Percentiles rank a stretch among this genome's conserved stretches.
Conservation (phyloP, 2,797 vertebrate species). For the Steatocranus sp. region DNA sequence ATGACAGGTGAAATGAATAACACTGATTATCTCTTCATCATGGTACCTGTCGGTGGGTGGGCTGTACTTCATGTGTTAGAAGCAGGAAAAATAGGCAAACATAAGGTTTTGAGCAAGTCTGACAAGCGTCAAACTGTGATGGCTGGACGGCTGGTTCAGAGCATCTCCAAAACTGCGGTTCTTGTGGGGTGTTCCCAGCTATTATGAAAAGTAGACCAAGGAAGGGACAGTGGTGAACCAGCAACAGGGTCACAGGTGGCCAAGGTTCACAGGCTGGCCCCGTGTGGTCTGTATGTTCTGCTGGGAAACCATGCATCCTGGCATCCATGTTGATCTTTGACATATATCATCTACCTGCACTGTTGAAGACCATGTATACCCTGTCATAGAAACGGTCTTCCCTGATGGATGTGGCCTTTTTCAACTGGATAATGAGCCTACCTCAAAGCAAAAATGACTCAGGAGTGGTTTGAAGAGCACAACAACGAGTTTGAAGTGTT, state of each 20-base stretch:
- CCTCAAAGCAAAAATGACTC: neutral
- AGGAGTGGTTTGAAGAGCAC: neutral
- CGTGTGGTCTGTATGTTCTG: neutral
- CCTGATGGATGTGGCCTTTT: neutral
- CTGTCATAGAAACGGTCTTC: neutral
- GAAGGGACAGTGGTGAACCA: neutral
- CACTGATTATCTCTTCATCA: neutral
- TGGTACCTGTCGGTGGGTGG: neutral
- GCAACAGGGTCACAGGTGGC: neutral
- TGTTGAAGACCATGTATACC: neutral
- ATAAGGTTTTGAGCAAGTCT: neutral
- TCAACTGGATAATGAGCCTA: neutral
- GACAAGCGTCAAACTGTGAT: neutral
- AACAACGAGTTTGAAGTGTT: neutral
- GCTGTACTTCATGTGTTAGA: neutral
- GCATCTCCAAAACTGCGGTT: neutral
- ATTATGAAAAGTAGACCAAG: neutral
- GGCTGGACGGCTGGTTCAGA: neutral
- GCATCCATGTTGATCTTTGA: neutral
- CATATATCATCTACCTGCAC: neutral
- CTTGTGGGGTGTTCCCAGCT: neutral
- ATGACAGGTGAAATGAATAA: neutral
- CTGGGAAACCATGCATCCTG: neutral
- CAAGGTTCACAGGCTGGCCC: neutral
- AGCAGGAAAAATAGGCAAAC: neutral